Conservation (phyloP, 1,140 invertebrate genomes). For the Drosophila bocqueti region DNA sequence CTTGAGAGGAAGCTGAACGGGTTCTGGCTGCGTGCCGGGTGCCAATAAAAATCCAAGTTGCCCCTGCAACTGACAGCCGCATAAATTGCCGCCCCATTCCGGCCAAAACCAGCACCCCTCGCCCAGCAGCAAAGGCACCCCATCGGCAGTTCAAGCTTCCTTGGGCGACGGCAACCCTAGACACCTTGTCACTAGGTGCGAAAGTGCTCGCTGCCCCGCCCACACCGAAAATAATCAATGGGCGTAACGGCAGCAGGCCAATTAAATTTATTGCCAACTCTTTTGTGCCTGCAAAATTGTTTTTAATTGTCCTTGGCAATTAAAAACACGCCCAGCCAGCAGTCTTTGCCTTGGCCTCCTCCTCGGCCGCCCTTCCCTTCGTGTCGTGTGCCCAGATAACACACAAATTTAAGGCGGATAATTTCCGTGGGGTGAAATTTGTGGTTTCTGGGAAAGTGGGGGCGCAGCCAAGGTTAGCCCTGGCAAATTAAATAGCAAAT, state of each 20-base stretch:
- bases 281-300: constrained; percentile 78
- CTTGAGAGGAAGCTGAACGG: constrained; percentile 53
- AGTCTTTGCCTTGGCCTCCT: constrained; percentile 5
- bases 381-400: constrained; percentile 59
- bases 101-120: neutral
- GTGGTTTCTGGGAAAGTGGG: constrained; percentile 12
- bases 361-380: neutral
- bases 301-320: constrained; percentile 80
- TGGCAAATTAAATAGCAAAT: constrained; percentile 16
- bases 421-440: constrained; percentile 20
- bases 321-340: constrained; percentile 69
- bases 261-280: constrained; percentile 79
- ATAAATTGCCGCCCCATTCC: constrained; percentile 70
- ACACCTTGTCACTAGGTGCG: constrained; percentile 77
- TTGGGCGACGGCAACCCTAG: constrained; percentile 7
- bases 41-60: constrained; percentile 78
- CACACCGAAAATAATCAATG: constrained; percentile 56
- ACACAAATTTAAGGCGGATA: constrained; percentile 49
- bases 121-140: neutral
- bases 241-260: constrained; percentile 69
- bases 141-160: neutral
- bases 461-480: neutral
- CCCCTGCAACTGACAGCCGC: constrained; percentile 77
- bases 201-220: constrained; percentile 59
- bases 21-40: constrained; percentile 66